Evolutionary conservation across 2,797 vertebrate genomes (phyloP).

Genomic region (Poecile montanus): DNA sequence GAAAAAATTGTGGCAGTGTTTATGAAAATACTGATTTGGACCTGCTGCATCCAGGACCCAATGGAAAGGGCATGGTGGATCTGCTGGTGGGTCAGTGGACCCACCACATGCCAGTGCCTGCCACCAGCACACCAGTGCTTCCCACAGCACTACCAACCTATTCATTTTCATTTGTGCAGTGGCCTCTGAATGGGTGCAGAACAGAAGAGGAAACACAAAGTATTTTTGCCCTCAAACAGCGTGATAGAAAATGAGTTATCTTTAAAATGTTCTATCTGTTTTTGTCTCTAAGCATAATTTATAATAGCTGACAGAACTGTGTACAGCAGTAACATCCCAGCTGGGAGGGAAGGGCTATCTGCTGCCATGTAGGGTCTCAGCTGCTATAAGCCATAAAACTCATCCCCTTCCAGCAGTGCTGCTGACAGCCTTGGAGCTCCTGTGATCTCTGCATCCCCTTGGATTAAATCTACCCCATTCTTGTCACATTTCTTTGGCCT

Average conservation of each 20-base stretch:
- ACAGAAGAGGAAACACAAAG: neutral
- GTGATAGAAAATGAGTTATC: neutral
- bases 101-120: neutral
- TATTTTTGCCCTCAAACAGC: neutral
- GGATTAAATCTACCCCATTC: neutral
- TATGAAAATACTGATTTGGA: constrained; percentile 6
- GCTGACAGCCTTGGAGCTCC: neutral
- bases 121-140: neutral
- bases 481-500: neutral
- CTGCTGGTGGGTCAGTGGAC: neutral
- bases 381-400: accelerated
- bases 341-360: neutral
- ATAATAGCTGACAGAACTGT: neutral
- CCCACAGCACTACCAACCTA: neutral
- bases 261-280: neutral
- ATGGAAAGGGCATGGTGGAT: neutral
- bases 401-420: neutral
- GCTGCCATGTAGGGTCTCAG: neutral
- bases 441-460: neutral
- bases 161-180: neutral
- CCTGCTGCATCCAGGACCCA: neutral
- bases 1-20: neutral
- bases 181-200: neutral
- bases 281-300: neutral
- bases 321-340: accelerated